phyloP scores from a whole-genome alignment of 1,140 invertebrate genomes.

The Habropoda laboriosa region DNA sequence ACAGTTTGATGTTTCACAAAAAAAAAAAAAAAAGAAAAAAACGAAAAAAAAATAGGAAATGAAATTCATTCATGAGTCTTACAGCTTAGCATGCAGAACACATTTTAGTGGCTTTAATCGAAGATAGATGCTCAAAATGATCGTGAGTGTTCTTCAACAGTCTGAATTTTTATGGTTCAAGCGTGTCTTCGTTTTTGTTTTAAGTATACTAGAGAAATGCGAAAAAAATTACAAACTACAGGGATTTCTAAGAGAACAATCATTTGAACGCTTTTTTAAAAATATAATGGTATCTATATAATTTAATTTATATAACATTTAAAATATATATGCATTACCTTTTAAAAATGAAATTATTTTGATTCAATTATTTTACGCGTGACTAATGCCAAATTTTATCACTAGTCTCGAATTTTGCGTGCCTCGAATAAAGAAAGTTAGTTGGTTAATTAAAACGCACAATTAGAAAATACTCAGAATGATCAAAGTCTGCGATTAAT shows the following conservation, averaged over 20 bases:
- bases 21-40: neutral
- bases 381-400: neutral
- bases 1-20: neutral
- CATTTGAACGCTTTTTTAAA: neutral
- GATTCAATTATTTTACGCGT: neutral
- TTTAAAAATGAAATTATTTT: neutral
- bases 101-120: neutral
- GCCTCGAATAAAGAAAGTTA: neutral
- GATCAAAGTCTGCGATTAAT: neutral
- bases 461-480: neutral
- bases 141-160: neutral
- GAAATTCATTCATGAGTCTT: neutral
- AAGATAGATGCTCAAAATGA: neutral
- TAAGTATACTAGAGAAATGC: neutral
- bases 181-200: neutral
- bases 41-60: neutral
- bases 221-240: neutral
- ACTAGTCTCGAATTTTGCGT: neutral
- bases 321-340: neutral
- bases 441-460: slow-evolving; percentile 11
- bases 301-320: neutral
- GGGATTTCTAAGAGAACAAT: neutral
- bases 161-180: neutral
- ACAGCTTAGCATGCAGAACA: neutral
- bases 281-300: neutral